These are phyloP conservation scores for Maniola jurtina DNA, from an alignment of 1,140 invertebrate genomes.

Conservation along the genomic window DNA sequence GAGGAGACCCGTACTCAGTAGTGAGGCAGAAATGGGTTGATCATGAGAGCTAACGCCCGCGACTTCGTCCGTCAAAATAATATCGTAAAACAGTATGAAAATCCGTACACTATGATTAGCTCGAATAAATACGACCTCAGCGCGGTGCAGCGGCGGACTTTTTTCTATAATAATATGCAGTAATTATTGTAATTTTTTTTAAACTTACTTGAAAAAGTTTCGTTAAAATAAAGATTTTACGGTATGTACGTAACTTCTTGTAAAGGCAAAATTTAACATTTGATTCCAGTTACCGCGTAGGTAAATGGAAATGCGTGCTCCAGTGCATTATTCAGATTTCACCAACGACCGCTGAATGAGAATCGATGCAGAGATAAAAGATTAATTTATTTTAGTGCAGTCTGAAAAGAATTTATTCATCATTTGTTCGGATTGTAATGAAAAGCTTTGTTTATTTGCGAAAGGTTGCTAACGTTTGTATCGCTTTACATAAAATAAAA, in stretches of 20 bases:
- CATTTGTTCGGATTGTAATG: constrained; percentile 31
- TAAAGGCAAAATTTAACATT: constrained; percentile 7
- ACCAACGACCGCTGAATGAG: constrained; percentile 40
- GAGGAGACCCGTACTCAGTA: no score
- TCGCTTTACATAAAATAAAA: constrained; percentile 2
- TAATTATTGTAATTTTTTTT: no score
- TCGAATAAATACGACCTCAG: no score
- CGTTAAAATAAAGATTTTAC: not conserved
- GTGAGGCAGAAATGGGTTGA: no score
- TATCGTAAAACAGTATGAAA: no score
- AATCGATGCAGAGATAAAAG: constrained; percentile 49
- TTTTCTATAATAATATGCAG: no score
- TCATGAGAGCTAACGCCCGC: no score
- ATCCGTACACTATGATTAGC: no score
- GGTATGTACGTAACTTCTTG: not conserved
- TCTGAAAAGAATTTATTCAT: constrained; percentile 36
- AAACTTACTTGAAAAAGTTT: not conserved
- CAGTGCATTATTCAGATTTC: constrained; percentile 36
- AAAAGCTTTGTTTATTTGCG: constrained; percentile 24
- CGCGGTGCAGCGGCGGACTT: no score
- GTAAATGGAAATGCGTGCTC: constrained; percentile 52
- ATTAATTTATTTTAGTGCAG: constrained; percentile 55
- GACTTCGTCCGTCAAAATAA: no score
- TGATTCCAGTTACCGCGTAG: constrained; percentile 29
- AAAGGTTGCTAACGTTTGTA: constrained; percentile 1